These are phyloP conservation scores for Erebia epiphron DNA, from an alignment of 2,888 invertebrate genomes.

Conservation along the genomic window DNA sequence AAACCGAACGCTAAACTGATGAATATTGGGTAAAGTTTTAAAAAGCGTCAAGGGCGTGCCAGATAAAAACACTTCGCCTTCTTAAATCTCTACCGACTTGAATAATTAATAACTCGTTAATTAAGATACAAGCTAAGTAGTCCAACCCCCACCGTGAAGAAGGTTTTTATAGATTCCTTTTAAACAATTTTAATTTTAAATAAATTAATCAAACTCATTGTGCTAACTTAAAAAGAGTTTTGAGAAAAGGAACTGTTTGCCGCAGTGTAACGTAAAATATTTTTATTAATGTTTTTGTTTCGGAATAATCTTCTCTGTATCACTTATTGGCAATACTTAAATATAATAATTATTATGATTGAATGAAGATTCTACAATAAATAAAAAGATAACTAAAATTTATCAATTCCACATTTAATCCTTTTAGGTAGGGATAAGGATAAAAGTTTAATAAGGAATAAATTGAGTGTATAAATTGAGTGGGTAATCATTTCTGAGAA, in stretches of 20 bases:
- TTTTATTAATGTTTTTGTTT: no score
- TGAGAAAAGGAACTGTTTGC: no score
- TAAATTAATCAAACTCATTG: not conserved
- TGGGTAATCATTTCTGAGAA: slow-evolving; percentile 28
- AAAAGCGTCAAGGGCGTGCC: slow-evolving; percentile 65
- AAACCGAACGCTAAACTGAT: slow-evolving; percentile 30
- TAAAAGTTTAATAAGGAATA: no score
- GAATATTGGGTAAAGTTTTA: slow-evolving; percentile 38
- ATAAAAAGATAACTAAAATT: no score
- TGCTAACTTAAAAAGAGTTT: not conserved
- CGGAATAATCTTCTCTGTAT: no score
- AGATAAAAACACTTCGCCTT: slow-evolving; percentile 70
- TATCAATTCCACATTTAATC: no score
- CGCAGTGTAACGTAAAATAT: no score
- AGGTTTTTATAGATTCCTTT: slow-evolving; percentile 16
- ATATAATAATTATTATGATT: no score
- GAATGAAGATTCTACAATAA: no score
- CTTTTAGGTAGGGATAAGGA: no score
- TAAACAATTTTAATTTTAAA: not conserved
- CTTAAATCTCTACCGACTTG: slow-evolving; percentile 69
- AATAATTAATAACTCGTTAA: slow-evolving; percentile 79
- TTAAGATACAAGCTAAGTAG: slow-evolving; percentile 75
- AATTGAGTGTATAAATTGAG: not conserved
- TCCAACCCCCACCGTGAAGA: slow-evolving; percentile 66
- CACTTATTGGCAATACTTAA: no score